A percentile compares a stretch with the other conserved stretches of the same genome.
Conservation (phyloP, 2,113 vertebrate species). For the Sturnira hondurensis region DNA sequence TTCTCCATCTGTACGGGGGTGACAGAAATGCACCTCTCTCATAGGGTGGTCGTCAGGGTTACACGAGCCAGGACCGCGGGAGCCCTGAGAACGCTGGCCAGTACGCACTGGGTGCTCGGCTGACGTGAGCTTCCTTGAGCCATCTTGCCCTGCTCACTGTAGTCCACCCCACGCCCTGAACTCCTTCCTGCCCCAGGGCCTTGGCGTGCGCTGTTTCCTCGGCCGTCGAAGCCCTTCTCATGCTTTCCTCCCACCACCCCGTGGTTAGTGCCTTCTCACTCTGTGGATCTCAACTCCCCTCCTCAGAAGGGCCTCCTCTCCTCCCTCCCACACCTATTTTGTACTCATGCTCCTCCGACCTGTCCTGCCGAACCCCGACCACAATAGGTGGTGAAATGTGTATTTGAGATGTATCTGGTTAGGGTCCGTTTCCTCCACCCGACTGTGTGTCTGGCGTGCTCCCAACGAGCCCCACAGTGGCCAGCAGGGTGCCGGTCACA, state of each 20-base stretch:
- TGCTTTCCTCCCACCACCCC: too few species aligned
- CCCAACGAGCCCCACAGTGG: not conserved
- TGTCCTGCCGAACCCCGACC: not conserved
- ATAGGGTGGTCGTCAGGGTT: too few species aligned
- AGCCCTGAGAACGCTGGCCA: not conserved
- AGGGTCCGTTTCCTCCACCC: not conserved
- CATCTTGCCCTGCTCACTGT: rapidly evolving
- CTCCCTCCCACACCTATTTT: rapidly evolving
- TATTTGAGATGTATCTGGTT: not conserved
- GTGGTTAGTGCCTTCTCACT: not conserved
- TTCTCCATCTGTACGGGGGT: not conserved
- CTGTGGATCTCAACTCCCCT: not conserved
- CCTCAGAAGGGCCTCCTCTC: not conserved
- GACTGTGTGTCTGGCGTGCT: not conserved
- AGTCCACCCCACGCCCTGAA: not conserved
- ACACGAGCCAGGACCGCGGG: not conserved
- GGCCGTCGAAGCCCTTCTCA: not conserved
- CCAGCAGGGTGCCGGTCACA: not conserved
- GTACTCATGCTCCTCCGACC: rapidly evolving
- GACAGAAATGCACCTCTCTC: not conserved
- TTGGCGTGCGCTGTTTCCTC: not conserved
- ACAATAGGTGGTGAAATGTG: not conserved
- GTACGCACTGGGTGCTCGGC: rapidly evolving
- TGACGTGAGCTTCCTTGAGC: rapidly evolving
- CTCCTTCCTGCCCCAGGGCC: not conserved